Base-by-base conservation (phyloP, 2,888 invertebrate species). In the Antitype chi region DNA sequence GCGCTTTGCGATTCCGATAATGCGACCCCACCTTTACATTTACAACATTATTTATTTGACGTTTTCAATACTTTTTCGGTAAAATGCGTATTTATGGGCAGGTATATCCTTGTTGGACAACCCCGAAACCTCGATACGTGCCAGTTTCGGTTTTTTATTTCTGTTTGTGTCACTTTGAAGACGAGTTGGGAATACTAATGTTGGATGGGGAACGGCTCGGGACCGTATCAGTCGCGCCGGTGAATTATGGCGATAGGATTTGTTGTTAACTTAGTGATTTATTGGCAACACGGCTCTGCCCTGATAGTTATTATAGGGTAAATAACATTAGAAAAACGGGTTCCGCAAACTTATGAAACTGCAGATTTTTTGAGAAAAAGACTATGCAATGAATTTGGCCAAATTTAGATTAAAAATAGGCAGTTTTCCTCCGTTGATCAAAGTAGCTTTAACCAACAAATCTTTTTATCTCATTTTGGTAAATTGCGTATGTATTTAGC, bases 121-220 rank as follows among this genome's bases (percentile, higher is more conserved):
- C 90, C 90, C 87, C 86, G 55, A 89, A 89, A 91, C 91, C 91
- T 88, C 85, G 73, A 87, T 91, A 85, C 85, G 74, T 83, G 82
- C 75, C 83, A 78, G 84, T 80, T 83, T 85, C 72, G 73, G 69
- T 74, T 76, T 85, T 86, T 85, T 84, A 80, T 76, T 68, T 80
- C 63, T 80, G 76, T 78, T 80, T 74, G 70, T 73, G 76, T 80
- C 78, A 72, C 68, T 82, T 84, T 71, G 64, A n/a, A 77, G 70
- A 80, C 70, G 76, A 72, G 71, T 62, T 76, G 72, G 70, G 86
- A 87, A 88, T 88, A 88, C 69, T 84, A 87, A 87, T 85, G 60
- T 78, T 55, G 69, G 68, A 57, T 72, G 74, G 74, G 68, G 68
- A 70, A 53, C 66, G 78, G 72, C 66, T 74, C 82, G 78, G 63